A percentile compares a stretch with the other conserved stretches of the same genome.
These are phyloP conservation scores for Empidonax traillii DNA, from an alignment of 2,113 vertebrate species.

Conservation along the genomic window DNA sequence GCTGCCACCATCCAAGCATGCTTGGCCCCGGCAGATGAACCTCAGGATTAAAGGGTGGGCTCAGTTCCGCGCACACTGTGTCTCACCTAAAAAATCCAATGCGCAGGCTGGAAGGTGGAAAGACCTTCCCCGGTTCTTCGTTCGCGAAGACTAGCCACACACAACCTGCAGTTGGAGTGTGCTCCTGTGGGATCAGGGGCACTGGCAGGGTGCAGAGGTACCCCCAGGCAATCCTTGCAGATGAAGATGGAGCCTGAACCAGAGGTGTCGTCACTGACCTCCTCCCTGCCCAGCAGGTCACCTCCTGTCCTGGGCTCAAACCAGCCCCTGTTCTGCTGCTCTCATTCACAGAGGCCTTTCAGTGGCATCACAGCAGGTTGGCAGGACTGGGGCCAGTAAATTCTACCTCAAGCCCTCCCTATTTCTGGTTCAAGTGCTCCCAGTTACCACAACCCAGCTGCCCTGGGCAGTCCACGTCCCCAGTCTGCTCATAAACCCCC, in stretches of 20 bases:
- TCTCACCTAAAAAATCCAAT: too few relatives aligned
- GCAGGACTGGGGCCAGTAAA: background rate
- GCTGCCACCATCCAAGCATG: too few relatives aligned
- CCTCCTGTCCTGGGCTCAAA: background rate
- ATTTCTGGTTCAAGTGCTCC: too few relatives aligned
- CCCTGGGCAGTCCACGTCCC: too few relatives aligned
- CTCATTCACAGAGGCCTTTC: background rate
- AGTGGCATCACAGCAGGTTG: background rate
- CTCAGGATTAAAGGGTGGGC: too few relatives aligned
- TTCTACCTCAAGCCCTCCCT: background rate
- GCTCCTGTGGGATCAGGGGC: background rate
- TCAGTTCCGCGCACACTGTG: too few relatives aligned
- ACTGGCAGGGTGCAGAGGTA: background rate
- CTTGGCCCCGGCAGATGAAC: too few relatives aligned
- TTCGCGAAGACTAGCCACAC: too few relatives aligned
- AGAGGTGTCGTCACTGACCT: background rate
- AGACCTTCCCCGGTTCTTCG: too few relatives aligned
- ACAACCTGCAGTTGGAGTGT: background rate
- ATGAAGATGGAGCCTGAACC: background rate
- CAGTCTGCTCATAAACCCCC: background rate
- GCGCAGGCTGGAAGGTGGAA: too few relatives aligned
- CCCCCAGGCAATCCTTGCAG: background rate
- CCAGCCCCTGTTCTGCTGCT: background rate
- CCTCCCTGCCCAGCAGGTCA: background rate
- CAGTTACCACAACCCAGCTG: background rate